Percentiles rank a stretch among this genome's conserved stretches.
Evolutionary conservation across 2,797 vertebrate genomes (phyloP).

Genomic region (Acipenser oxyrinchus): DNA sequence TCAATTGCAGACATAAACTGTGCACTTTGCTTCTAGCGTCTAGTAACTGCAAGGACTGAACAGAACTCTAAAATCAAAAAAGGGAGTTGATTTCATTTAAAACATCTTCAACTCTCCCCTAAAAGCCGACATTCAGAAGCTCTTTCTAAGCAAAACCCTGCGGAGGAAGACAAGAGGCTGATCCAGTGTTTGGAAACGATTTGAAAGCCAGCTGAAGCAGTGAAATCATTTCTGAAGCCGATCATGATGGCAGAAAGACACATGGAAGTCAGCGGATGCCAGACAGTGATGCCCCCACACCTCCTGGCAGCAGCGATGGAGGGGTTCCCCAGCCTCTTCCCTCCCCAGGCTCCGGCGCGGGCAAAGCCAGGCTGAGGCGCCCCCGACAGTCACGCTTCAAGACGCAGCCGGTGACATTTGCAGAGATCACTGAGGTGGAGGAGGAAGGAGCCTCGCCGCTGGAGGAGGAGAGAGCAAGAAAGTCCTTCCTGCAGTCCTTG

Average conservation of each 20-base stretch:
- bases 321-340: conserved; percentile 79
- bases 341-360: conserved; percentile 61
- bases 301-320: conserved; percentile 72
- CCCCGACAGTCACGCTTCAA: conserved; percentile 89
- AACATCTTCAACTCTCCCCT: too few species aligned
- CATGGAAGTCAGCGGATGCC: conserved; percentile 71
- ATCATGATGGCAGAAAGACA: conserved; percentile 69
- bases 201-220: neutral
- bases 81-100: too few species aligned
- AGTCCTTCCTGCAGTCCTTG: conserved; percentile 88
- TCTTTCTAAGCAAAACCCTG: too few species aligned
- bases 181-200: too few species aligned
- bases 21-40: too few species aligned
- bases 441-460: conserved; percentile 86
- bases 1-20: too few species aligned
- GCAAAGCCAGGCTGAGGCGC: conserved; percentile 69
- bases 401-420: conserved; percentile 96
- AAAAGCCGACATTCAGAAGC: too few species aligned
- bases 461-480: conserved; percentile 87
- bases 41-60: too few species aligned
- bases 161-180: too few species aligned
- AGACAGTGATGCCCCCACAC: conserved; percentile 70
- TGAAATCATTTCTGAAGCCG: neutral
- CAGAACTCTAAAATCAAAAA: too few species aligned
- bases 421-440: conserved; percentile 95